Evolutionary conservation across 2,888 invertebrate genomes (phyloP).

Genomic region (Leptinotarsa tumamoca): DNA sequence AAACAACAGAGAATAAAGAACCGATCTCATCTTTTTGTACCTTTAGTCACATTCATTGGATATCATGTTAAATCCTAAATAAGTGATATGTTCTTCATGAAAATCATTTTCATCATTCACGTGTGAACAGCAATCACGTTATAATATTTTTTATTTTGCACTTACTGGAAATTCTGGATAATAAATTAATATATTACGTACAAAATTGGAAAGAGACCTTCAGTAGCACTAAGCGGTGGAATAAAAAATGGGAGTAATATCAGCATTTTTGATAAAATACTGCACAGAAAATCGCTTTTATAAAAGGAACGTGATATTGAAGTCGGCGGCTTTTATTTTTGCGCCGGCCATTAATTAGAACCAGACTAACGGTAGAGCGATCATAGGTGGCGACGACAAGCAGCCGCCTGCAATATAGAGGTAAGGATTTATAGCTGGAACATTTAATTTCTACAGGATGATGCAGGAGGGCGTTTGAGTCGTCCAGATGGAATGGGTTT

Average conservation of each 20-base stretch:
- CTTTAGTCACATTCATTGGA: too few species aligned
- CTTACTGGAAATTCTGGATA: neutral
- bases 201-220: conserved; percentile 4
- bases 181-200: conserved; percentile 14
- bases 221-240: conserved; percentile 5
- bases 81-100: too few species aligned
- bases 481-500: neutral
- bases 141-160: neutral
- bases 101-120: too few species aligned
- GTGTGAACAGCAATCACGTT: too few species aligned
- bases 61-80: too few species aligned
- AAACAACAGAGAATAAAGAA: too few species aligned
- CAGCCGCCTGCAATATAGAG: conserved; percentile 58
- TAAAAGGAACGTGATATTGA: conserved; percentile 48
- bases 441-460: conserved; percentile 48
- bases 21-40: too few species aligned
- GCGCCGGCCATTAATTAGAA: conserved; percentile 61
- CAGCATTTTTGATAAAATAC: conserved; percentile 46
- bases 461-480: conserved; percentile 15
- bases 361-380: conserved; percentile 55
- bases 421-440: conserved; percentile 58
- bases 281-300: conserved; percentile 39
- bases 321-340: conserved; percentile 56
- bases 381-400: conserved; percentile 60
- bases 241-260: conserved; percentile 19